A percentile compares a stretch with the other conserved stretches of the same genome.
Conservation (phyloP, 2,797 vertebrate species). For the Sparidentex hasta region DNA sequence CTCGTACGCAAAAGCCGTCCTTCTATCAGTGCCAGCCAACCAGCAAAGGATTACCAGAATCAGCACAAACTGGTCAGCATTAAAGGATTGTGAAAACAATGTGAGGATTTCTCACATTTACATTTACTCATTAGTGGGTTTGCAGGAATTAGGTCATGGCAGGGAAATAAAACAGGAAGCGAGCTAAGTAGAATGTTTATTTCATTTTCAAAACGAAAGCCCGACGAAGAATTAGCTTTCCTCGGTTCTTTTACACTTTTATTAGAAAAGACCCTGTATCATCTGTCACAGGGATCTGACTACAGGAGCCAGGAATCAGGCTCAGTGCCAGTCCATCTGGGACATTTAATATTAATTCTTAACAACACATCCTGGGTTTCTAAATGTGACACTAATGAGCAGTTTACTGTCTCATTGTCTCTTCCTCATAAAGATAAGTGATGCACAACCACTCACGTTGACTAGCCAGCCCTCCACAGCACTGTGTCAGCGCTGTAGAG, state of each 20-base stretch:
- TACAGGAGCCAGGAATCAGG: neutral
- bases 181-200: neutral
- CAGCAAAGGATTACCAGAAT: constrained; percentile 35
- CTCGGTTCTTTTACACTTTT: neutral
- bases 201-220: neutral
- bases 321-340: neutral
- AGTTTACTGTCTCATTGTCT: neutral
- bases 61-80: constrained; percentile 38
- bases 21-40: constrained; percentile 25
- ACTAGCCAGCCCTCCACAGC: neutral
- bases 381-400: constrained; percentile 7
- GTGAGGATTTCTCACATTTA: constrained; percentile 32
- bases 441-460: neutral
- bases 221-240: neutral
- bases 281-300: neutral
- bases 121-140: constrained; percentile 33
- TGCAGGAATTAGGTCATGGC: constrained; percentile 28
- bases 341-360: constrained; percentile 1
- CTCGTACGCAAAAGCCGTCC: neutral
- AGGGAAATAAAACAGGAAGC: constrained; percentile 23
- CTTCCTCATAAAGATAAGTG: neutral
- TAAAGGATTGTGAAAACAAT: constrained; percentile 51
- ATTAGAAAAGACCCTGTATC: neutral
- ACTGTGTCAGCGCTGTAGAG: too few species aligned
- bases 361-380: constrained; percentile 13